Evolutionary conservation across 2,113 vertebrate species (phyloP).

Genomic region (Ranitomeya imitator): DNA sequence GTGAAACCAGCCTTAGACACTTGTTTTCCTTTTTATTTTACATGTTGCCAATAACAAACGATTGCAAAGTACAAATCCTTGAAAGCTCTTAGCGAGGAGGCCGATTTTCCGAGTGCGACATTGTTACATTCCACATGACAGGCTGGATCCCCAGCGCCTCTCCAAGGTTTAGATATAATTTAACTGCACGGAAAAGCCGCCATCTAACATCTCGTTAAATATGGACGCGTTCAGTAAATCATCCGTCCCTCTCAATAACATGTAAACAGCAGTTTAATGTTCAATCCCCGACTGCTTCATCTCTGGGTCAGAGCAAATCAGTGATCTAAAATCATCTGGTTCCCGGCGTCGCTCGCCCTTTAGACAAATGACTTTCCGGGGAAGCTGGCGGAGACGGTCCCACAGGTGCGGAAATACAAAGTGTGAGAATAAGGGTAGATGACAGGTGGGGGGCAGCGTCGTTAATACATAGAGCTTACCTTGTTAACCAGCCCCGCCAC

Average conservation of each 20-base stretch:
- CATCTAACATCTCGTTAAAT: background rate
- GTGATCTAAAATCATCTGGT: slow-evolving; percentile 45
- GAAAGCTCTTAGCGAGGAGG: background rate
- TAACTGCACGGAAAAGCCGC: slow-evolving; percentile 4
- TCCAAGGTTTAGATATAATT: slow-evolving; percentile 12
- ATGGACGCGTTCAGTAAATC: slow-evolving; percentile 15
- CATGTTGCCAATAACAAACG: background rate
- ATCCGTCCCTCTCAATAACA: background rate
- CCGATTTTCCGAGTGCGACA: background rate
- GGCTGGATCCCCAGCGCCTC: background rate
- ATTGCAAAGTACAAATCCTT: background rate
- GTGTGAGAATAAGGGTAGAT: slow-evolving; percentile 27
- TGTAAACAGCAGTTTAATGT: slow-evolving; percentile 45
- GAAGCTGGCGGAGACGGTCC: background rate
- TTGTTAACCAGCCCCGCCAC: slow-evolving; percentile 17
- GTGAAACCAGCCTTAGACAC: no score
- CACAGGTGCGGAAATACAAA: slow-evolving; percentile 20
- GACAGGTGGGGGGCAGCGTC: background rate
- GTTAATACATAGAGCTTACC: slow-evolving; percentile 24
- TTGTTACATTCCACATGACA: background rate
- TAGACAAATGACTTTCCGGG: slow-evolving; percentile 21
- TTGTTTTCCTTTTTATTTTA: background rate
- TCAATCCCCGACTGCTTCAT: slow-evolving; percentile 13
- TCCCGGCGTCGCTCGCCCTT: background rate
- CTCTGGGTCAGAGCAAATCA: slow-evolving; percentile 37